A percentile compares a stretch with the other conserved stretches of the same genome.
phyloP scores from a whole-genome alignment of 2,113 vertebrate species.

The Proteles cristata region DNA sequence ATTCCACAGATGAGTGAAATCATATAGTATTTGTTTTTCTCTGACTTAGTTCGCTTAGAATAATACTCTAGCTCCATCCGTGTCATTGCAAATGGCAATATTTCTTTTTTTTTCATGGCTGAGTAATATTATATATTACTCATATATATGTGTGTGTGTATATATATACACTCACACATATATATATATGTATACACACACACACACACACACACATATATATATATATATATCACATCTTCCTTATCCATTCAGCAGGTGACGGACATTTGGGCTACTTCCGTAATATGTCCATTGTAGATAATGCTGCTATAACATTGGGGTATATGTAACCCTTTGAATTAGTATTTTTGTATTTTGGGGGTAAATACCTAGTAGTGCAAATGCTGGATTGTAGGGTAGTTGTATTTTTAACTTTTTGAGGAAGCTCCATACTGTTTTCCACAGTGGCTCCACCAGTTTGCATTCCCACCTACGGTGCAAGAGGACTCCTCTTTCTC shows the following conservation, averaged over 20 bases:
- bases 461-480: neutral
- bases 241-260: neutral
- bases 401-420: neutral
- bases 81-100: neutral
- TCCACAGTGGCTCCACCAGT: neutral
- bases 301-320: neutral
- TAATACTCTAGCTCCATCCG: neutral
- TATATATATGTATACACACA: no score
- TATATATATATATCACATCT: neutral
- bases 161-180: neutral
- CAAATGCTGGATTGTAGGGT: neutral
- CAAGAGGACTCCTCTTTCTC: neutral
- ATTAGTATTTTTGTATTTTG: neutral
- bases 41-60: neutral
- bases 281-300: neutral
- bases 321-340: neutral
- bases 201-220: no score
- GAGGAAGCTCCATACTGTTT: neutral
- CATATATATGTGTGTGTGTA: no score
- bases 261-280: neutral
- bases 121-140: neutral
- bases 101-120: neutral
- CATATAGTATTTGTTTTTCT: neutral
- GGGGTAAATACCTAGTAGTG: neutral
- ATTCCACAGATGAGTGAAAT: neutral